Percentiles rank a stretch among this genome's conserved stretches.
Conservation (phyloP, 2,113 vertebrate genomes). For the Tetrao urogallus region DNA sequence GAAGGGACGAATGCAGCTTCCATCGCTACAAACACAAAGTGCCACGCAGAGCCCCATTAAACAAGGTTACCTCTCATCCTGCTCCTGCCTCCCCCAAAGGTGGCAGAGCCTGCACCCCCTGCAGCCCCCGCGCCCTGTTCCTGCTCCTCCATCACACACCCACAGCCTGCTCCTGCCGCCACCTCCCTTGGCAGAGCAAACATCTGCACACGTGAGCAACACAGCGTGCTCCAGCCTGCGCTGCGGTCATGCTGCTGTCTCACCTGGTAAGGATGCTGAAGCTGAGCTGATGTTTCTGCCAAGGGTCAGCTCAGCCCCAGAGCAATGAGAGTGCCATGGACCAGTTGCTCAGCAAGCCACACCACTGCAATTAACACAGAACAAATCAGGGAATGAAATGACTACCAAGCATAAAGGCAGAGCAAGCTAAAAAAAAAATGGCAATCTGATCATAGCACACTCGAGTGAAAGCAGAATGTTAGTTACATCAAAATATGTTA, state of each 20-base stretch:
- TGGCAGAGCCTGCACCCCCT: not conserved
- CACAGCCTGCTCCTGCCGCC: no score
- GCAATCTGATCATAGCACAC: not conserved
- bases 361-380: not conserved
- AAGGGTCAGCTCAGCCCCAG: not conserved
- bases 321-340: not conserved
- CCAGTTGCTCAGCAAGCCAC: not conserved
- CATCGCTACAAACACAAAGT: not conserved
- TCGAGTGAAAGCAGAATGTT: not conserved
- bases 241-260: rapidly evolving
- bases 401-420: not conserved
- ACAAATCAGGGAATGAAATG: not conserved
- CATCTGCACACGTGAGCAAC: not conserved
- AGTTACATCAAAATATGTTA: rapidly evolving
- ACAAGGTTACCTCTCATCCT: not conserved
- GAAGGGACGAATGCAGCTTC: not conserved
- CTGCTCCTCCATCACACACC: not conserved
- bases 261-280: rapidly evolving
- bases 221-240: rapidly evolving
- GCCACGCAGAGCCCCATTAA: not conserved
- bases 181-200: not conserved
- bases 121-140: not conserved
- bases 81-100: not conserved
- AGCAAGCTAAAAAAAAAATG: rapidly evolving
- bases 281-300: not conserved